These are phyloP conservation scores for Tetranychus cinnabarinus DNA, from an alignment of 1,140 invertebrate genomes.

Conservation along the genomic window DNA sequence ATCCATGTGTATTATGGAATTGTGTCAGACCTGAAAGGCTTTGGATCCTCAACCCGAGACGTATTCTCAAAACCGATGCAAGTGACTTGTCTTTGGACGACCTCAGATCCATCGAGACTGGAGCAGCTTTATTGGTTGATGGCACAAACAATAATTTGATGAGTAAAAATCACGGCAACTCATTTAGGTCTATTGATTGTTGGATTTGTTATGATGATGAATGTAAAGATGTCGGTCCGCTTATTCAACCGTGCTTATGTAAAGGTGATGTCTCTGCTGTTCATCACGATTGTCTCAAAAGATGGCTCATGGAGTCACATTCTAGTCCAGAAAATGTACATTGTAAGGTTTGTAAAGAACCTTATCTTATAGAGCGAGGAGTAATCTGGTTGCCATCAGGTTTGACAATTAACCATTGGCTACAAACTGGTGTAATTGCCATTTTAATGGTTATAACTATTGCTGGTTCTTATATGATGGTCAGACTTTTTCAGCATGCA, in stretches of 20 bases:
- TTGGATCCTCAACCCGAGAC: slow-evolving; percentile 76
- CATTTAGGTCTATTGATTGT: slow-evolving; percentile 32
- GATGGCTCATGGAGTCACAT: slow-evolving; percentile 55
- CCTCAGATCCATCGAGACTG: not conserved
- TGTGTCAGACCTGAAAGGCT: slow-evolving; percentile 70
- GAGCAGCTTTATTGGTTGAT: slow-evolving; percentile 4
- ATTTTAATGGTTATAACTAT: slow-evolving; percentile 43
- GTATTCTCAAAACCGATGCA: slow-evolving; percentile 39
- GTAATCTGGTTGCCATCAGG: slow-evolving; percentile 24
- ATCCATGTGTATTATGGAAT: slow-evolving; percentile 83
- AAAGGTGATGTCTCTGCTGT: slow-evolving; percentile 67
- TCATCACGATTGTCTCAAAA: slow-evolving; percentile 71
- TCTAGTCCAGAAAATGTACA: slow-evolving; percentile 36
- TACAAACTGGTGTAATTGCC: slow-evolving; percentile 39
- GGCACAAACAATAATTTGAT: not conserved
- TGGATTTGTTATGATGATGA: slow-evolving; percentile 81
- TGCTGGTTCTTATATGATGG: slow-evolving; percentile 49
- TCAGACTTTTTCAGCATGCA: slow-evolving; percentile 49
- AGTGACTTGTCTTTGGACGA: slow-evolving; percentile 15
- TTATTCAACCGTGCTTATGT: slow-evolving; percentile 72
- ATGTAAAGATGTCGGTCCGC: slow-evolving; percentile 40
- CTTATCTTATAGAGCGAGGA: slow-evolving; percentile 42
- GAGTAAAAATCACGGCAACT: not conserved
- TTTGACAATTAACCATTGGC: slow-evolving; percentile 50
- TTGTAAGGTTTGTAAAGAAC: slow-evolving; percentile 51